These are phyloP conservation scores for Echiichthys vipera DNA, from an alignment of 2,797 vertebrate genomes.

Conservation along the genomic window DNA sequence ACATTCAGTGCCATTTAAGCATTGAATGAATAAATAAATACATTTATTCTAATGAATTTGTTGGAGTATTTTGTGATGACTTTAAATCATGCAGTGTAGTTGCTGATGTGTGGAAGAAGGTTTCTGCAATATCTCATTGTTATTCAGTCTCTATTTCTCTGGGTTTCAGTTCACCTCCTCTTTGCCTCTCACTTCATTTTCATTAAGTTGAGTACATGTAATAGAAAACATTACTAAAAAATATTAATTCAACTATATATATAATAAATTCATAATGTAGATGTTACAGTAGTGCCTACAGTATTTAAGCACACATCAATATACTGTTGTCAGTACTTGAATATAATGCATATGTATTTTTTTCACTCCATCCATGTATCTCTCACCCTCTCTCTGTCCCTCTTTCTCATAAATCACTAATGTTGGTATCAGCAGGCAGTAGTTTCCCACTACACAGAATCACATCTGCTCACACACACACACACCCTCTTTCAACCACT, in stretches of 20 bases:
- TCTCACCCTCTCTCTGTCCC: neutral
- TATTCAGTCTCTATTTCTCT: neutral
- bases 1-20: neutral
- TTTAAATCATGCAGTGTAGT: neutral
- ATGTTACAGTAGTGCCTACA: neutral
- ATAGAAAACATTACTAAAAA: neutral
- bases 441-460: constrained; percentile 30
- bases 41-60: neutral
- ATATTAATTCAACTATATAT: neutral
- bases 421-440: constrained; percentile 43
- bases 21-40: neutral
- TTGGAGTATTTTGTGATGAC: neutral
- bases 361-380: constrained; percentile 28
- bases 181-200: neutral
- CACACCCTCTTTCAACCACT: neutral
- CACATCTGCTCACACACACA: constrained; percentile 2
- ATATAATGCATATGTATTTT: constrained; percentile 27
- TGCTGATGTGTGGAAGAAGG: neutral
- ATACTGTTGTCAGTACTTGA: neutral
- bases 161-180: neutral
- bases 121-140: neutral
- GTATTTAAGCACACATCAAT: neutral
- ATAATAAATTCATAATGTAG: neutral
- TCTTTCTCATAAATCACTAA: constrained; percentile 58
- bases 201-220: neutral